Evolutionary conservation across 2,113 vertebrate genomes (phyloP).

Genomic region (Gavia stellata): DNA sequence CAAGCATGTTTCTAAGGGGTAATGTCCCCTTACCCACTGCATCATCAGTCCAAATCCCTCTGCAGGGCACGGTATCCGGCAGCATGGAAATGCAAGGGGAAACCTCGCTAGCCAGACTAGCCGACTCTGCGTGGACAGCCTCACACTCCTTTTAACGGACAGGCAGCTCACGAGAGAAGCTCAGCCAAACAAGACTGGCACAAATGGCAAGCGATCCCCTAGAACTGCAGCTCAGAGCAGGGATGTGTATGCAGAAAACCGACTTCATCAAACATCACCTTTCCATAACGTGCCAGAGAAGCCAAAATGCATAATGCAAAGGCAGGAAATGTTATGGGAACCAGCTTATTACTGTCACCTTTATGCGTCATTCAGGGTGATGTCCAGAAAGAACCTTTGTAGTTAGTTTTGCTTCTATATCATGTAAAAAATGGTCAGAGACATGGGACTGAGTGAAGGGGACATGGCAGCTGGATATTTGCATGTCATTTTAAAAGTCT

Average conservation of each 20-base stretch:
- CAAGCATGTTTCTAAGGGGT: constrained; percentile 72
- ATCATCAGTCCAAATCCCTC: constrained; percentile 54
- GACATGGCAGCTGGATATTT: neutral
- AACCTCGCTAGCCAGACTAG: constrained; percentile 69
- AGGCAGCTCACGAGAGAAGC: neutral
- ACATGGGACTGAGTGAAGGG: neutral
- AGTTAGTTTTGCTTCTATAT: neutral
- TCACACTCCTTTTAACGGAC: constrained; percentile 79
- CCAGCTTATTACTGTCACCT: neutral
- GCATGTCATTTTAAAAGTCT: neutral
- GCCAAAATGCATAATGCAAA: neutral
- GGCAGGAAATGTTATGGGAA: neutral
- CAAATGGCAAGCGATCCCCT: neutral
- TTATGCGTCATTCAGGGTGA: neutral
- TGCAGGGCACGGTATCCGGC: constrained; percentile 68
- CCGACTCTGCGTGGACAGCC: constrained; percentile 77
- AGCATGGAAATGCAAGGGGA: constrained; percentile 75
- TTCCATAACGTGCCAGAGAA: neutral
- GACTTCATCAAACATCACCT: neutral
- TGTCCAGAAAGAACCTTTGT: neutral
- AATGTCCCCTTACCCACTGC: constrained; percentile 72
- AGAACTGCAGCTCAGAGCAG: neutral
- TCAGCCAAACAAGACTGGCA: neutral
- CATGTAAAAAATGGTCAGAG: neutral
- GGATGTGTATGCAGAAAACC: neutral